phyloP scores from a whole-genome alignment of 2,888 invertebrate genomes.

The Ceraclea dissimilis region DNA sequence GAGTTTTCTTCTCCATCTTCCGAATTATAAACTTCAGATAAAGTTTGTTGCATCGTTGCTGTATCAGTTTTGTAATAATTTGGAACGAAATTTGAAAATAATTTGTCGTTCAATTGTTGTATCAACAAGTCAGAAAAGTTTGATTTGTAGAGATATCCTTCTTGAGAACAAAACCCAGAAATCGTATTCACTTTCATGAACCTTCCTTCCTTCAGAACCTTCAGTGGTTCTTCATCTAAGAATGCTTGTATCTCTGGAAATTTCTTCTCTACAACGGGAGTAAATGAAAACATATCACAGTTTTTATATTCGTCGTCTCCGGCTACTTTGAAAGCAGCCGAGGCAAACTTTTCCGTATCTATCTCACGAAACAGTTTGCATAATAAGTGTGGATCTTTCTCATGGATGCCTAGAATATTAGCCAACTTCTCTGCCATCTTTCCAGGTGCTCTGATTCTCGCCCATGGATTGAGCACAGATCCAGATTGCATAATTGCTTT shows the following conservation, averaged over 20 bases:
- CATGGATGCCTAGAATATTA: constrained; percentile 34
- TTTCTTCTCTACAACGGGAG: constrained; percentile 25
- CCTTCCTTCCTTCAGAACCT: constrained; percentile 36
- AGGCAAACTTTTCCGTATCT: constrained; percentile 10
- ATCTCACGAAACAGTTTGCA: constrained; percentile 30
- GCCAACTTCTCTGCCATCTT: constrained; percentile 32
- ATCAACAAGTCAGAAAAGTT: not conserved
- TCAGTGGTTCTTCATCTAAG: constrained; percentile 36
- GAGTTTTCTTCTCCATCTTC: not conserved
- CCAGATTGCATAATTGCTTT: constrained; percentile 42
- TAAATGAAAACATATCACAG: constrained; percentile 33
- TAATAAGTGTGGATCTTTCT: constrained; percentile 32
- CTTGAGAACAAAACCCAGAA: constrained; percentile 48
- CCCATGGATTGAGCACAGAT: constrained; percentile 36
- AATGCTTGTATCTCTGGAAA: constrained; percentile 13
- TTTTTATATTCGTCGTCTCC: constrained; percentile 10
- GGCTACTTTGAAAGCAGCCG: not conserved
- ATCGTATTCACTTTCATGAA: constrained; percentile 44
- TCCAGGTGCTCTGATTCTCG: constrained; percentile 40
- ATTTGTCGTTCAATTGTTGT: not conserved
- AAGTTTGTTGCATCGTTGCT: constrained; percentile 17
- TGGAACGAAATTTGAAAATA: constrained; percentile 13
- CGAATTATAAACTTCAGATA: not conserved
- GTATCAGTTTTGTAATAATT: constrained; percentile 30
- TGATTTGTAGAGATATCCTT: constrained; percentile 39